Conservation (phyloP, 2,113 vertebrate genomes). For the Pluvianellus socialis region DNA sequence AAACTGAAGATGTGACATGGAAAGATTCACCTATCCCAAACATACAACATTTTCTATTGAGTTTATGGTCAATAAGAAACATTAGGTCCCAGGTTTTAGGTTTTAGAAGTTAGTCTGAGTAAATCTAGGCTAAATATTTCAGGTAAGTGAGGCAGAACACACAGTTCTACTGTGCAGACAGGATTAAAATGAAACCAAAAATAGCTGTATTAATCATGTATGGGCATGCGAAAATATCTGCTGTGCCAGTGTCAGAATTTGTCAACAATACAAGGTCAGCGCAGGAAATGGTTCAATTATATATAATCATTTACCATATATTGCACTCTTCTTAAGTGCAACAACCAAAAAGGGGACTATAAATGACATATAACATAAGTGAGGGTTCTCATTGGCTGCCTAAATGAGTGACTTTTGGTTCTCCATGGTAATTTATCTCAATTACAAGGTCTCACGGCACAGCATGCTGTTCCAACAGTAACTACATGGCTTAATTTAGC, state of each 20-base stretch:
- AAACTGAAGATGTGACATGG: neutral
- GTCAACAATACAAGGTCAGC: slow-evolving; percentile 14
- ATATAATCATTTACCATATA: neutral
- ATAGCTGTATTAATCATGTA: neutral
- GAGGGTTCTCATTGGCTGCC: neutral
- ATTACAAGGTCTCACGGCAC: neutral
- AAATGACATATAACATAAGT: neutral
- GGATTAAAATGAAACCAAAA: neutral
- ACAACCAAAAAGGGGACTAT: neutral
- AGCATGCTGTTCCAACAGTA: neutral
- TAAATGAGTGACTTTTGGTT: neutral
- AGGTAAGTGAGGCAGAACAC: neutral
- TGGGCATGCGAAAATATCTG: neutral
- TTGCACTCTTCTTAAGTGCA: neutral
- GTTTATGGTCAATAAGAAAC: neutral
- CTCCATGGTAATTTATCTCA: neutral
- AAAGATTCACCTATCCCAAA: neutral
- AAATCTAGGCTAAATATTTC: neutral
- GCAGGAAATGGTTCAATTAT: neutral
- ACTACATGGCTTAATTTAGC: neutral
- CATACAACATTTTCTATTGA: neutral
- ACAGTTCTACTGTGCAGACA: neutral
- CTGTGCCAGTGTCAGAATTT: neutral
- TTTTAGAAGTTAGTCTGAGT: neutral
- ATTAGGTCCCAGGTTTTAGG: neutral